These are phyloP conservation scores for Speoplatyrhinus poulsoni DNA, from an alignment of 2,113 vertebrate genomes.

Conservation along the genomic window DNA sequence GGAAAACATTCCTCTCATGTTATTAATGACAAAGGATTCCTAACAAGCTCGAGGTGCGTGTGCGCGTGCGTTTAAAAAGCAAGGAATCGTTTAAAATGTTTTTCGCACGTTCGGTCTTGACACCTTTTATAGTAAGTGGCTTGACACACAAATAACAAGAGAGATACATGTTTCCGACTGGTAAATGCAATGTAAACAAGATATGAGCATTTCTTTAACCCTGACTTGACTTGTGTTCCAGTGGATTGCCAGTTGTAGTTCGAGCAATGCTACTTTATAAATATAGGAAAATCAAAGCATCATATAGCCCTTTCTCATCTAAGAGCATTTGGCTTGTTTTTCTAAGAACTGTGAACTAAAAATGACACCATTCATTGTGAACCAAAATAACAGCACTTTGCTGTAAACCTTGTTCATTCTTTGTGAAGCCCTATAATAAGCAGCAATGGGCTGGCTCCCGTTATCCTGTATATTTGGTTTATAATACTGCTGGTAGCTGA, in stretches of 20 bases:
- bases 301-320: too few species aligned
- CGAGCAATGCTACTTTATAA: background rate
- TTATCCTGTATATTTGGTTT: too few species aligned
- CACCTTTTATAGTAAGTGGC: background rate
- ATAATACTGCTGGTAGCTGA: too few species aligned
- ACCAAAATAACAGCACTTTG: slow-evolving; percentile 30
- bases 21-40: background rate
- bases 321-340: background rate
- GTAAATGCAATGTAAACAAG: background rate
- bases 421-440: too few species aligned
- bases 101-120: background rate
- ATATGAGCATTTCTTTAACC: background rate
- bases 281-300: too few species aligned
- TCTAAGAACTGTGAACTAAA: slow-evolving; percentile 2
- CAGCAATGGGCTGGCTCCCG: too few species aligned
- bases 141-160: background rate
- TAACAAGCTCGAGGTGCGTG: background rate
- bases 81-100: background rate
- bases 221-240: background rate
- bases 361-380: slow-evolving; percentile 7
- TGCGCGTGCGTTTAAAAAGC: too few species aligned
- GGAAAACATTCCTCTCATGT: slow-evolving; percentile 36
- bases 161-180: too few species aligned
- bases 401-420: slow-evolving; percentile 10
- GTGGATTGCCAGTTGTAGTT: background rate